Evolutionary conservation across 35 echinoderm and acorn worm species (phyloP).

Genomic region (Patiria miniata): DNA sequence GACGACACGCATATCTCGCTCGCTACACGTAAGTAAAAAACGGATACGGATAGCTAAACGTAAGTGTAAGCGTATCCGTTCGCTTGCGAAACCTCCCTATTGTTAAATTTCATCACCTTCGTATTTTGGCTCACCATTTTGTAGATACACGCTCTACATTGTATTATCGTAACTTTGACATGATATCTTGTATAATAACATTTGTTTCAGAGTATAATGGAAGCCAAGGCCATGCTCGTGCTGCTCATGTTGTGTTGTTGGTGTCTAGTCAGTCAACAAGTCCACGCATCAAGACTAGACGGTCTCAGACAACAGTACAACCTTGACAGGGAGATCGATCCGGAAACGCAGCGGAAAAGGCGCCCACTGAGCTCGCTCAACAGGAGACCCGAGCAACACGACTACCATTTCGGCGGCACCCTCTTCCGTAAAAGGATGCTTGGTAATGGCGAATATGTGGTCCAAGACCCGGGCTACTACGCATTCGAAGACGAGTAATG

Average conservation of each 20-base stretch:
- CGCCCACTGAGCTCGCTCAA: neutral
- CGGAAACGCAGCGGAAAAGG: constrained; percentile 1
- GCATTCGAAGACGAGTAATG: constrained; percentile 17
- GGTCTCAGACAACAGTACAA: neutral
- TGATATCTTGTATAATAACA: no score
- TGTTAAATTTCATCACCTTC: no score
- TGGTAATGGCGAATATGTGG: neutral
- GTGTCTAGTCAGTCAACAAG: constrained; percentile 14
- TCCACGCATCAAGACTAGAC: neutral
- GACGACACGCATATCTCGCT: no score
- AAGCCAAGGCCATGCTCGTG: neutral
- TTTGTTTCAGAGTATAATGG: neutral
- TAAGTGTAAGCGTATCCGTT: no score
- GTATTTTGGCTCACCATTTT: no score
- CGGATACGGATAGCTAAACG: no score
- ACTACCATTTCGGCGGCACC: neutral
- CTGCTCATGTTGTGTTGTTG: constrained; percentile 2
- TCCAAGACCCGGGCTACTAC: constrained; percentile 10
- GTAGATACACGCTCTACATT: no score
- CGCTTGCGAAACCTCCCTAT: no score
- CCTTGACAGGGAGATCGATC: neutral
- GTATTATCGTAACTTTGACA: no score
- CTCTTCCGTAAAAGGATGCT: constrained; percentile 18
- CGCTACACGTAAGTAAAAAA: no score
- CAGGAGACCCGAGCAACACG: neutral